Base-by-base conservation (phyloP, 2,797 vertebrate species). In the Antennarius maculatus region DNA sequence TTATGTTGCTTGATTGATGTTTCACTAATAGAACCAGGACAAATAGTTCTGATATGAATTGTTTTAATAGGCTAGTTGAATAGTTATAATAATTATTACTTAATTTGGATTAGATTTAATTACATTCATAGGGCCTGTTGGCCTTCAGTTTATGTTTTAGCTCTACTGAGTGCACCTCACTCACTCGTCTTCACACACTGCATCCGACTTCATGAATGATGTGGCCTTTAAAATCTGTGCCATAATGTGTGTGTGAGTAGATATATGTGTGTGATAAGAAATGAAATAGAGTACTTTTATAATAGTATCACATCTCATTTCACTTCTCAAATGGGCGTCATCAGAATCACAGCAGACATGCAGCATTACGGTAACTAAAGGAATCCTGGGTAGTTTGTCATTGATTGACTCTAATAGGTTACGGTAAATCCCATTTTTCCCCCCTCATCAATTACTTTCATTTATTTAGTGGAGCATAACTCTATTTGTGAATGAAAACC, bases 401-500 rank as follows among this genome's bases (percentile, higher is more conserved):
- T 95, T 96, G 96, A 97, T 95, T 93, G 94, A 92, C 90, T 93
- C 93, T 95, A 94, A 96, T 94, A 93, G 86, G 59, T 94, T 93
- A 93, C 91, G 83, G 70, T 86, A 92, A 90, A 92, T 93, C 92
- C 89, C 90, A 84, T 92, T 89, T 92, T 93, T 92, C 28, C 52
- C 42, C 60, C 91, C 90, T 93, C 95, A 95, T 97, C 95, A 96
- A 95, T 98, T 96, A 95, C 95, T 94, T 93, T 96, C 95, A 97
- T 97, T 97, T 96, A 98, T 97, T 96, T 97, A 95, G 88, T 94
- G 92, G 93, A 95, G 94, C 93, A 94, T 97, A 97, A 97, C 96
- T 98, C 94, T 96, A 96, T 97, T 97, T 97, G 96, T 95, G 96
- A 97, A 96, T 95, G 95, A 96, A 96, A 96, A 96, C 95, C 95